Evolutionary conservation across 2,888 invertebrate species (phyloP).

Genomic region (Tiphia femorata): DNA sequence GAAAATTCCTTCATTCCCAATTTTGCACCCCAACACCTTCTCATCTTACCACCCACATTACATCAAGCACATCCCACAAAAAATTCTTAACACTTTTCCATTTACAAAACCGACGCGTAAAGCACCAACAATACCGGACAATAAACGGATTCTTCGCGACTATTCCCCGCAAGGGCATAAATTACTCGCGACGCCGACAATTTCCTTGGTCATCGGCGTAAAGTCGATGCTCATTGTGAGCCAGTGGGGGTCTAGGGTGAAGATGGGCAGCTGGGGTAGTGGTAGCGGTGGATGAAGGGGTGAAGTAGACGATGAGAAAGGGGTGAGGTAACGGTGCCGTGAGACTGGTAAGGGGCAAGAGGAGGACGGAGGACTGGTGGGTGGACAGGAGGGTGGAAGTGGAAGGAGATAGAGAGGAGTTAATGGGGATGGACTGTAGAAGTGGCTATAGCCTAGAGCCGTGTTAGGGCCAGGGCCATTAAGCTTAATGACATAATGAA

Average conservation of each 20-base stretch:
- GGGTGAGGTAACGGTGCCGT: constrained; percentile 2
- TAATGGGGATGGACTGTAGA: constrained; percentile 61
- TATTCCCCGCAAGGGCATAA: no score
- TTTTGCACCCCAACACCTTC: no score
- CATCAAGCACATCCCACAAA: neutral
- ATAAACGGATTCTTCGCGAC: no score
- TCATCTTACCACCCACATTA: neutral
- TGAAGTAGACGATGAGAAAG: no score
- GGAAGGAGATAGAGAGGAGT: constrained; percentile 4
- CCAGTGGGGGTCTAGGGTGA: constrained; percentile 9
- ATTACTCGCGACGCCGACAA: constrained; percentile 30
- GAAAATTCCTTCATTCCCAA: no score
- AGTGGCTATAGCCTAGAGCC: constrained; percentile 65
- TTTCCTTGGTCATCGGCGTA: constrained; percentile 30
- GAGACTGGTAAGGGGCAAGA: neutral
- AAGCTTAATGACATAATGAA: constrained; percentile 70
- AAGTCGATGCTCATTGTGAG: constrained; percentile 46
- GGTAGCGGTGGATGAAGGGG: constrained; percentile 38
- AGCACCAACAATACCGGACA: no score
- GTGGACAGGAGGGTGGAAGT: neutral
- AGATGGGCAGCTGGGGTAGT: constrained; percentile 30
- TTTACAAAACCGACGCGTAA: no score
- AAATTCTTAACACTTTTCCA: no score
- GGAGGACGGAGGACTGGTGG: no score
- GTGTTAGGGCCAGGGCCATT: constrained; percentile 68